A percentile compares a stretch with the other conserved stretches of the same genome.
Evolutionary conservation across 1,140 invertebrate species (phyloP).

Genomic region (Bombyx mandarina): DNA sequence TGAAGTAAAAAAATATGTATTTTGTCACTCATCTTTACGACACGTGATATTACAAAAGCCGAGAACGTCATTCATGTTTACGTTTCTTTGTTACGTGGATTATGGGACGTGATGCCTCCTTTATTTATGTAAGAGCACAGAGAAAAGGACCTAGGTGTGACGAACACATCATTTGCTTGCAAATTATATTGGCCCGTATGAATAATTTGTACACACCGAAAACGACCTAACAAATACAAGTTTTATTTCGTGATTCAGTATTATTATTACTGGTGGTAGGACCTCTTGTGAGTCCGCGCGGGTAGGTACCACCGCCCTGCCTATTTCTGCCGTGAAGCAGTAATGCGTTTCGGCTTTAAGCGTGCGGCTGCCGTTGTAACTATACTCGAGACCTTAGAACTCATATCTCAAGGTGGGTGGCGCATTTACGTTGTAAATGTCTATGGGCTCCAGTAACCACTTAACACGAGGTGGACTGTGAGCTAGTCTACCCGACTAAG

Average conservation of each 20-base stretch:
- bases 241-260: constrained; percentile 1
- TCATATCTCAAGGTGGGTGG: too few species aligned
- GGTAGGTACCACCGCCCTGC: too few species aligned
- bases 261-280: too few species aligned
- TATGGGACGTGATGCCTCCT: constrained; percentile 53
- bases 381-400: too few species aligned
- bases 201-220: constrained; percentile 33
- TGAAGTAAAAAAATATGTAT: constrained; percentile 18
- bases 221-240: constrained; percentile 7
- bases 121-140: constrained; percentile 45
- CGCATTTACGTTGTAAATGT: too few species aligned
- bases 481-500: too few species aligned
- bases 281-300: too few species aligned
- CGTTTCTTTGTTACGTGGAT: constrained; percentile 55
- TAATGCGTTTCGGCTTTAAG: too few species aligned
- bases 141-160: constrained; percentile 27
- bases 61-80: constrained; percentile 50
- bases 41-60: constrained; percentile 38
- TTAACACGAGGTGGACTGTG: too few species aligned
- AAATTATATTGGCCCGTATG: constrained; percentile 45
- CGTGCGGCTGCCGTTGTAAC: too few species aligned
- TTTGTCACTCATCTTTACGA: constrained; percentile 48
- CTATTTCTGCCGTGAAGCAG: too few species aligned
- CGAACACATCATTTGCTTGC: constrained; percentile 35
- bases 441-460: too few species aligned